These are phyloP conservation scores for Drosophila mimica DNA, from an alignment of 2,888 invertebrate genomes.

Conservation along the genomic window DNA sequence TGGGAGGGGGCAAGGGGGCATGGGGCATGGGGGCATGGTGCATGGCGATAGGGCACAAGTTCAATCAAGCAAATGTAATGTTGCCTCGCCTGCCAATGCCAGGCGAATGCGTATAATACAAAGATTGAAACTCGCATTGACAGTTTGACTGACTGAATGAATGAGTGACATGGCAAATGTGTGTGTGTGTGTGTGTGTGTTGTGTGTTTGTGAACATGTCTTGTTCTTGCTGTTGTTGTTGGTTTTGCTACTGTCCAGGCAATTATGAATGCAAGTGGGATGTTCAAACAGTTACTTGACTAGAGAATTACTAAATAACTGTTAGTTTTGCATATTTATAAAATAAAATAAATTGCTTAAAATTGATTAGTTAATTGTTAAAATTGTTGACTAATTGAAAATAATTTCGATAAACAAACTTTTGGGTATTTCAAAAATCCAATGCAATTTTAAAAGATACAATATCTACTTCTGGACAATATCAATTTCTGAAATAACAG, in stretches of 20 bases:
- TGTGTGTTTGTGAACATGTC: constrained; percentile 16
- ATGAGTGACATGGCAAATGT: constrained; percentile 65
- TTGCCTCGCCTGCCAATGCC: constrained; percentile 69
- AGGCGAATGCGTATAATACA: constrained; percentile 70
- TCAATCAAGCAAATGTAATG: constrained; percentile 78
- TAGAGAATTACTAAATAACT: not conserved
- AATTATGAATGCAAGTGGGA: constrained; percentile 50
- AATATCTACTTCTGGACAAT: not conserved
- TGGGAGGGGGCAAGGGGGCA: not conserved
- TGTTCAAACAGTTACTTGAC: constrained; percentile 16
- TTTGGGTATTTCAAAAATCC: not conserved
- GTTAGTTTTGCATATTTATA: not conserved
- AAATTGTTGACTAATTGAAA: not conserved
- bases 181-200: constrained; percentile 1
- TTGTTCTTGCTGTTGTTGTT: constrained; percentile 37
- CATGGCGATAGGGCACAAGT: constrained; percentile 38
- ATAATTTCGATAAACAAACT: not conserved
- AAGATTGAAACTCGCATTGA: constrained; percentile 74
- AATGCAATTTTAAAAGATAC: not conserved
- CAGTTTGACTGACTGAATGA: constrained; percentile 74
- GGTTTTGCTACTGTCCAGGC: constrained; percentile 35
- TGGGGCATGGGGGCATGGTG: not conserved
- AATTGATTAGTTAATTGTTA: not conserved
- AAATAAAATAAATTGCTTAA: not conserved
- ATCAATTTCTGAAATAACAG: not conserved